Evolutionary conservation across 2,113 vertebrate genomes (phyloP).

Genomic region (Mustela lutreola): DNA sequence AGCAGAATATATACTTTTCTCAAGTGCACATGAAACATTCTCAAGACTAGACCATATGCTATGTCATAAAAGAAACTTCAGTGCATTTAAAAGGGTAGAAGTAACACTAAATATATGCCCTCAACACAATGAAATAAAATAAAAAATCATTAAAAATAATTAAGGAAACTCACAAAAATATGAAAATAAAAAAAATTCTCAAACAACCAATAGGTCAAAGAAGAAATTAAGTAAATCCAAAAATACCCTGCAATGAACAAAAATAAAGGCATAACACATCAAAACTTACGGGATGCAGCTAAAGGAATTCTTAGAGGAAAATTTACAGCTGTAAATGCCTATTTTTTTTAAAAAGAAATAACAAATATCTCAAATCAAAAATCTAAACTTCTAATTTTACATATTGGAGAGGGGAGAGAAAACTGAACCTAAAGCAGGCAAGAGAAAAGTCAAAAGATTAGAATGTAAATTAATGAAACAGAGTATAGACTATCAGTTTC

Average conservation of each 20-base stretch:
- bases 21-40: background rate
- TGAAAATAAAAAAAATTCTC: background rate
- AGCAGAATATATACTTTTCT: background rate
- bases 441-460: background rate
- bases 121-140: background rate
- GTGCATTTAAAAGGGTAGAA: background rate
- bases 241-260: background rate
- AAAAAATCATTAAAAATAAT: background rate
- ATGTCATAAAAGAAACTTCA: background rate
- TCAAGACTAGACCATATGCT: background rate
- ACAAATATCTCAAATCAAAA: background rate
- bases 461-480: background rate
- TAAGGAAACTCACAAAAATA: background rate
- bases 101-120: background rate
- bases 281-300: background rate
- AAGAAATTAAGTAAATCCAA: background rate
- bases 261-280: background rate
- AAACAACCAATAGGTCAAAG: background rate
- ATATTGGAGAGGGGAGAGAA: background rate
- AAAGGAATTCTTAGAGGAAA: background rate
- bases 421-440: background rate
- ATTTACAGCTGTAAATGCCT: background rate
- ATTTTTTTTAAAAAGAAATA: background rate
- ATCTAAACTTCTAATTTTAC: background rate
- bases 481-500: background rate